Base-by-base conservation (phyloP, 92 coral and sea anemone genomes). In the Porites rus region DNA sequence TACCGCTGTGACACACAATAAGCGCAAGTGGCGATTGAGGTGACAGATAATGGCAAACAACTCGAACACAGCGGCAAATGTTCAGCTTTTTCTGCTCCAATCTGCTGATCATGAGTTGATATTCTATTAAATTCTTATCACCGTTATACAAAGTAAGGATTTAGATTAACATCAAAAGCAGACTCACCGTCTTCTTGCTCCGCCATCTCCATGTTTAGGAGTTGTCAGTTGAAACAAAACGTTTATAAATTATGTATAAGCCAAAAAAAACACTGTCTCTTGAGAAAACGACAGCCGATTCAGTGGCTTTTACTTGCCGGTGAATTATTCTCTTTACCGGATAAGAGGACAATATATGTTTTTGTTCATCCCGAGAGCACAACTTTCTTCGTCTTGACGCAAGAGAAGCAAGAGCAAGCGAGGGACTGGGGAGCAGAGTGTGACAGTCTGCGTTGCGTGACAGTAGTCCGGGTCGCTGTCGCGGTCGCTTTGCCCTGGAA, bases 171-270 rank as follows among this genome's bases (percentile, higher is more conserved):
- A 8, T 10, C 17, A 38, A 0, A 38, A 38, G 46, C 18, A 61
- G 12, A 51, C 86, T 73, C 63, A 83, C 87, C 87, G 72, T 83
- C 87, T 64, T 73, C 87, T 64, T 81, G 86, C 7, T 81, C 78
- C n/a, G 19, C 59, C 86, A 70, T 81, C 52, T 83, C 82, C 72
- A 65, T 78, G 51, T 77, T 58, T n/a, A 6, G 12, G 65, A 54
- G 14, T 54, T 1, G 11, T 38, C 7, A 38, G 38, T 1, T 12
- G 25, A 59, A 70, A 59, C 86, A 69, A 81, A 58, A 22, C 43
- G 52, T 0, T 13, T 1, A 81, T 81, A 43, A 54, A 81, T 81
- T 81, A 81, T 81, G 46, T 46, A 81, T 81, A 54, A 8, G 38
- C 13, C 86, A 28, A n/a, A 16, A 16, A 24, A 43, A 54, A 20